A percentile compares a stretch with the other conserved stretches of the same genome.
phyloP scores from a whole-genome alignment of 2,797 vertebrate genomes.

The Selene dorsalis region DNA sequence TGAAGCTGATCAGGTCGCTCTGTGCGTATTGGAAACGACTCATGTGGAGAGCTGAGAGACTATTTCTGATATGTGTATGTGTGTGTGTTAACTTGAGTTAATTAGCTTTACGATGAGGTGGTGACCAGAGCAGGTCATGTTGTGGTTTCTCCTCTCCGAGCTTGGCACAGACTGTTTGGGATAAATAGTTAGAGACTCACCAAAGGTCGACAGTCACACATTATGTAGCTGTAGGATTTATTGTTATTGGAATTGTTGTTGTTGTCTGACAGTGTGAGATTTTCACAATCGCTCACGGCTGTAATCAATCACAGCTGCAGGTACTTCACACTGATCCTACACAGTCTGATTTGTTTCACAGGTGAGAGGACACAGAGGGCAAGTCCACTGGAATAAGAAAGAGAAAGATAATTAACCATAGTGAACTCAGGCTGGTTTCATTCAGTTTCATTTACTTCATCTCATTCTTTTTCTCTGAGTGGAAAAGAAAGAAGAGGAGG shows the following conservation, averaged over 20 bases:
- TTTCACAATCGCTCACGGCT: constrained; percentile 5
- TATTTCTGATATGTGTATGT: not conserved
- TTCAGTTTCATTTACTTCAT: constrained; percentile 48
- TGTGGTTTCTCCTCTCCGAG: constrained; percentile 41
- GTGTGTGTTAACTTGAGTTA: constrained; percentile 2
- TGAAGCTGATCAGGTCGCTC: not conserved
- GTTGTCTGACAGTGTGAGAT: not conserved
- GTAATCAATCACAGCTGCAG: constrained; percentile 26
- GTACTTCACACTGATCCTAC: constrained; percentile 44
- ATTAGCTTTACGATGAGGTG: constrained; percentile 8
- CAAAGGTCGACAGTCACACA: too few relatives aligned
- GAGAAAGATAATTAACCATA: constrained; percentile 62
- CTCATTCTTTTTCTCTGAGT: constrained; percentile 45
- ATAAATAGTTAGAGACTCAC: constrained; percentile 20
- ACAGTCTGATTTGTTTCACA: constrained; percentile 66
- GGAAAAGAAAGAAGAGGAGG: constrained; percentile 13
- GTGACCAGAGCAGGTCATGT: constrained; percentile 40
- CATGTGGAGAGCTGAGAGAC: constrained; percentile 42
- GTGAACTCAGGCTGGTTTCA: constrained; percentile 22
- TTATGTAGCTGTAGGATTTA: too few relatives aligned
- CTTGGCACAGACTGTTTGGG: constrained; percentile 47
- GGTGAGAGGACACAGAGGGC: constrained; percentile 46
- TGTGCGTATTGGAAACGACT: constrained; percentile 40
- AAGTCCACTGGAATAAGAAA: constrained; percentile 46
- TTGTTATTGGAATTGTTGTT: too few relatives aligned